A percentile compares a stretch with the other conserved stretches of the same genome.
phyloP scores from a whole-genome alignment of 1,140 invertebrate species.

The Bombus difficillimus region DNA sequence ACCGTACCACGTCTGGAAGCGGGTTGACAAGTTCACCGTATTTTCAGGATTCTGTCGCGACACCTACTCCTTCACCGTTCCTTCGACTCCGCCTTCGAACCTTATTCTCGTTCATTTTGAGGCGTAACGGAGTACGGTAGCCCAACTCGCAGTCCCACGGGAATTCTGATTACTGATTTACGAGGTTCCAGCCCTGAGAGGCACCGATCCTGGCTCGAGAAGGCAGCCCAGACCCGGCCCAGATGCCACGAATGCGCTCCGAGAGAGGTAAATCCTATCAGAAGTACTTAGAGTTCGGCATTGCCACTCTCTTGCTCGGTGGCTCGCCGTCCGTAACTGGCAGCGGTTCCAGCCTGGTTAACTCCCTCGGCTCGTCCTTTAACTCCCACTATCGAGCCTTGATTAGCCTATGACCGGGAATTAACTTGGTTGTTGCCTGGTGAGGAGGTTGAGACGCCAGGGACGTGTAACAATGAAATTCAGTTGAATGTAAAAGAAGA shows the following conservation, averaged over 20 bases:
- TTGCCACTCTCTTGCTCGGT: conserved; percentile 68
- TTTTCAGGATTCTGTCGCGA: conserved; percentile 30
- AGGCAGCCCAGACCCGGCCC: conserved; percentile 51
- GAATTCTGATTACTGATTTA: conserved; percentile 81
- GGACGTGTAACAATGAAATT: neutral
- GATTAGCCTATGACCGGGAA: conserved; percentile 59
- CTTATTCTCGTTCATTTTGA: conserved; percentile 2
- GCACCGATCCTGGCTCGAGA: conserved; percentile 67
- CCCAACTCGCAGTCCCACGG: conserved; percentile 43
- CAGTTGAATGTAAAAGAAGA: no score
- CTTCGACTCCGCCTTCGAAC: neutral
- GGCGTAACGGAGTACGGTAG: conserved; percentile 13
- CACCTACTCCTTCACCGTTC: neutral
- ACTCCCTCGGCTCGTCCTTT: conserved; percentile 50
- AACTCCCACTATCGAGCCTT: conserved; percentile 51
- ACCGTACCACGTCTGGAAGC: neutral
- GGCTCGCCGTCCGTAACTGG: conserved; percentile 62
- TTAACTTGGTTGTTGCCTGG: conserved; percentile 29
- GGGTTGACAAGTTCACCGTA: conserved; percentile 33
- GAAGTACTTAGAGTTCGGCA: conserved; percentile 79
- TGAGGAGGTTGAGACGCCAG: neutral
- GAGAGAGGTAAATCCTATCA: conserved; percentile 78
- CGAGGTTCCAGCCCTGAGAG: conserved; percentile 72
- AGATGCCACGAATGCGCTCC: conserved; percentile 64
- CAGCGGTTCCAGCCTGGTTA: conserved; percentile 65